Conservation (phyloP, 2,797 vertebrate genomes). For the Microctenopoma steveboyesi region DNA sequence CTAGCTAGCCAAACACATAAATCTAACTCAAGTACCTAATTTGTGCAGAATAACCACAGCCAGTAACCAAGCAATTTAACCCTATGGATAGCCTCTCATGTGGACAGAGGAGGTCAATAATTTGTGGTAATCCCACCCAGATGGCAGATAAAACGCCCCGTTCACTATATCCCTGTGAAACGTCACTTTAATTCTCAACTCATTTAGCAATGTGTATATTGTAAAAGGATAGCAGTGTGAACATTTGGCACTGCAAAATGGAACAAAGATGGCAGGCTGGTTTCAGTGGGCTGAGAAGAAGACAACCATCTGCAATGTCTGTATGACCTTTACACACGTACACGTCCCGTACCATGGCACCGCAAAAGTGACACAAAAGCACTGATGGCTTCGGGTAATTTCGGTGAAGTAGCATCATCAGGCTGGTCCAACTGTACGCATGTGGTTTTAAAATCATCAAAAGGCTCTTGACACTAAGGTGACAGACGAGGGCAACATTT, state of each 20-base stretch:
- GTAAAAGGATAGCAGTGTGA: slow-evolving; percentile 1
- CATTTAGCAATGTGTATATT: slow-evolving; percentile 12
- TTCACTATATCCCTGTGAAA: slow-evolving; percentile 44
- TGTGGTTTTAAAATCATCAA: slow-evolving; percentile 39
- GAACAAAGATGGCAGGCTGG: slow-evolving; percentile 9
- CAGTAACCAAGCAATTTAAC: slow-evolving; percentile 44
- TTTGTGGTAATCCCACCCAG: slow-evolving; percentile 57
- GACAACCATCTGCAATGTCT: background rate
- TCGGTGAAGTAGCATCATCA: slow-evolving; percentile 11
- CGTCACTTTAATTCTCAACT: slow-evolving; percentile 45
- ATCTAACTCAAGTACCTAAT: slow-evolving; percentile 42
- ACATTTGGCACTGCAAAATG: slow-evolving; percentile 17
- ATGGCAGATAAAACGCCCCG: slow-evolving; percentile 34
- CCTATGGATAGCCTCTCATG: slow-evolving; percentile 50
- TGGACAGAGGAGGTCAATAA: slow-evolving; percentile 62
- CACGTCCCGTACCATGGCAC: background rate
- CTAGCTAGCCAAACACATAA: slow-evolving; percentile 44
- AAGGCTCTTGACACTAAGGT: slow-evolving; percentile 61
- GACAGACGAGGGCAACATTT: slow-evolving; percentile 60
- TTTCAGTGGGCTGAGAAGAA: background rate
- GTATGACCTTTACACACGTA: background rate
- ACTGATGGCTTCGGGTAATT: background rate
- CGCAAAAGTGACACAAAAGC: slow-evolving; percentile 9
- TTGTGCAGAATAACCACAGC: slow-evolving; percentile 51
- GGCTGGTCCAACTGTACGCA: slow-evolving; percentile 31